Conservation (phyloP, 2,797 vertebrate genomes). For the Dipus sagitta region DNA sequence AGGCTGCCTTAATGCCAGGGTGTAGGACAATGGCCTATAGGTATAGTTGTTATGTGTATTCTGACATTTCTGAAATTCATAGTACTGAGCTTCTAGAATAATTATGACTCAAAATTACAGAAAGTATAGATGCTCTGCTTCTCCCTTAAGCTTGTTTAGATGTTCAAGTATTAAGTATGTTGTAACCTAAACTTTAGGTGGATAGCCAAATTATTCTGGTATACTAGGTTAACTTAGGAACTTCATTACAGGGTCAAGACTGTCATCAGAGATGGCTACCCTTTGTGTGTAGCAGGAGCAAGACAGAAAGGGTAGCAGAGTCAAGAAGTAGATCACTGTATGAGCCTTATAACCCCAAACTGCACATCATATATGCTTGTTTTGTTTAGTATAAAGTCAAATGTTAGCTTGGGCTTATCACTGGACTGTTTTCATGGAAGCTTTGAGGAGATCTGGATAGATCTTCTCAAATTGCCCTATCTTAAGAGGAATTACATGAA, state of each 20-base stretch:
- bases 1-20: accelerated
- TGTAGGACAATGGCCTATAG: no score
- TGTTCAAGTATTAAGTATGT: neutral
- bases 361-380: neutral
- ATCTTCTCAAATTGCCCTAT: neutral
- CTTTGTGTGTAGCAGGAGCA: neutral
- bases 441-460: neutral
- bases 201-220: neutral
- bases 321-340: neutral
- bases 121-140: neutral
- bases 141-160: neutral
- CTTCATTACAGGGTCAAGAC: neutral
- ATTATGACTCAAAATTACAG: neutral
- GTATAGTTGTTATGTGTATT: no score
- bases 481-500: neutral
- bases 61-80: neutral
- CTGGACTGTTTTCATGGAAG: neutral
- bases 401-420: neutral
- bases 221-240: neutral
- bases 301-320: neutral
- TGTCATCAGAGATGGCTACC: neutral
- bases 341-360: neutral
- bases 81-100: neutral
- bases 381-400: neutral
- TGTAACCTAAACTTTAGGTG: neutral